These are phyloP conservation scores for Stigmatopora argus DNA, from an alignment of 2,113 vertebrate species.

Conservation along the genomic window DNA sequence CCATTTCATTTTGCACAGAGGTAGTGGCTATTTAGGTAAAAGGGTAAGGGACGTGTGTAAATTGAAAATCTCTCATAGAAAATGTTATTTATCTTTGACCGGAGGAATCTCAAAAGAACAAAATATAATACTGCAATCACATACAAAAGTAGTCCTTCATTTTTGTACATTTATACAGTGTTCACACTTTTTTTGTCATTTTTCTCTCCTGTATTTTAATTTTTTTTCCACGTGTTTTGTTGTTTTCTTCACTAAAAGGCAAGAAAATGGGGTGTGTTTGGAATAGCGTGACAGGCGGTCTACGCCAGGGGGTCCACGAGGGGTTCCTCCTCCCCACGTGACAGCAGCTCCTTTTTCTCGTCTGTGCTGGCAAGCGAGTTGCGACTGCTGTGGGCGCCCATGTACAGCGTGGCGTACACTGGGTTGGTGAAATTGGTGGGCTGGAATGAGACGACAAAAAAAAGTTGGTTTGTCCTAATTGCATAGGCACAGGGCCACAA, in stretches of 20 bases:
- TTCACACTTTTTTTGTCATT: constrained; percentile 63
- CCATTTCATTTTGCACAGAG: constrained; percentile 74
- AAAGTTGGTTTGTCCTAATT: background rate
- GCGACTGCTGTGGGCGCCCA: constrained; percentile 91
- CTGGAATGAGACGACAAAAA: constrained; percentile 54
- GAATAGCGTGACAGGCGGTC: constrained; percentile 47
- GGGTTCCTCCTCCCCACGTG: constrained; percentile 83
- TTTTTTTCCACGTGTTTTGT: constrained; percentile 31
- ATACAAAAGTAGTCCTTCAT: constrained; percentile 99
- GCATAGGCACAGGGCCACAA: too few relatives aligned
- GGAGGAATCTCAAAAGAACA: constrained; percentile 73
- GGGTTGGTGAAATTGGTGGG: constrained; percentile 98
- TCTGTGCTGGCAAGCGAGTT: constrained; percentile 96
- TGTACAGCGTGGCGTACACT: constrained; percentile 93
- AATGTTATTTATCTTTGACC: constrained; percentile 66
- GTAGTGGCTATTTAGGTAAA: constrained; percentile 76
- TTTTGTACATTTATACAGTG: constrained; percentile 96
- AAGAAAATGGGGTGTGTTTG: constrained; percentile 53
- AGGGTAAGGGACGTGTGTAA: constrained; percentile 63
- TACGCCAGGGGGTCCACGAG: constrained; percentile 86
- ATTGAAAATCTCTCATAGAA: constrained; percentile 75
- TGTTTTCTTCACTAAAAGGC: constrained; percentile 56
- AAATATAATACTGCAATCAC: constrained; percentile 96
- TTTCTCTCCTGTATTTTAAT: constrained; percentile 51
- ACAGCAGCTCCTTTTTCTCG: constrained; percentile 92